Evolutionary conservation across 2,888 invertebrate species (phyloP), one percentile per base, ranked within the genome.

Genomic region (Tenthredo livida): DNA sequence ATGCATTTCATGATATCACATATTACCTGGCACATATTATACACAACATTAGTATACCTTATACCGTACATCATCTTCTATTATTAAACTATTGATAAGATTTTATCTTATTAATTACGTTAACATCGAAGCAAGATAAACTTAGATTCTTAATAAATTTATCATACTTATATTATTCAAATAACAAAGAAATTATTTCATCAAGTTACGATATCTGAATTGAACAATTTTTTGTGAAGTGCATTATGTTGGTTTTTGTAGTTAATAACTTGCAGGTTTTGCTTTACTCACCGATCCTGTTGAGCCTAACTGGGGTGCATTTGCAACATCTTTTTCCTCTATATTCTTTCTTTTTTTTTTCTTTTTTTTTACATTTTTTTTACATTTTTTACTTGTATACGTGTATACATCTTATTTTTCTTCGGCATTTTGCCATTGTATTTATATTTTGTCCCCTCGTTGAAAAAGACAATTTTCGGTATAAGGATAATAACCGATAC

Each of bases 251-350:
- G 83, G 86, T 89, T 87, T 61, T 88, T 90, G 86, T 86, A 54
- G 73, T 88, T 88, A 88, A 89, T 89, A 91, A 90, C 89, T 89
- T 87, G 89, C 86, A 88, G 87, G 87, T 87, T 88, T 67, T 88
- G 92, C 92, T 93, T 92, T 86, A 90, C 89, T 92, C 90, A 91
- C 89, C 89, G 88, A 86, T 89, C 89, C 89, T 89, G 88, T 90
- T 90, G 90, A 92, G 92, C 93, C 93, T 94, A 93, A 94, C 92
- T 91, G 92, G 92, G 93, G 93, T 94, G 93, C 94, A 94, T 94
- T 94, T 94, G 94, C 94, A 94, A 94, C 93, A 90, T 87, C 86
- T 86, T 87, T 86, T 86, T 88, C 86, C 85, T 86, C 80, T 85
- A 84, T 84, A 86, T 84, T 86, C 85, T 86, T 75, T 75, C 72